Evolutionary conservation across 2,797 vertebrate species (phyloP), one percentile per base, ranked within the genome.

Genomic region (Decapterus maruadsi): DNA sequence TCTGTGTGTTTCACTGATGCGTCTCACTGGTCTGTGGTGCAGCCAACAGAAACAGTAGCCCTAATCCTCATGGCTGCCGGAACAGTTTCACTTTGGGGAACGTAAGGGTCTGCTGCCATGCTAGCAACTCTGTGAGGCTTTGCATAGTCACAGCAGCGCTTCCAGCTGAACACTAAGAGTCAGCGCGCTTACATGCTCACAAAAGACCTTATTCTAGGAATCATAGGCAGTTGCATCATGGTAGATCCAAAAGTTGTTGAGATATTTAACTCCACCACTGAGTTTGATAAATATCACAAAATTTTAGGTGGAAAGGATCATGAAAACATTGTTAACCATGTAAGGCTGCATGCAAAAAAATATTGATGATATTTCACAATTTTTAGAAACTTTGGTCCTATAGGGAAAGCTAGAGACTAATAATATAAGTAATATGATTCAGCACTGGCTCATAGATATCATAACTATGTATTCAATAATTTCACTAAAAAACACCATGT

Each of bases 1-100:
- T 77, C 66, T 70, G 68, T 61, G 80, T 85, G 78, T 81, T 85
- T 78, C 67, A 78, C 61, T 61, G 81, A 80, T 74, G 71, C 38
- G 6, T 87, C 69, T 82, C 78, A 68, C 69, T 83, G 77, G 55
- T 82, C 74, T 57, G 75, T 73, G n/a, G 77, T 56, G 59, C 64
- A 50, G 81, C 81, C 57, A 17, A 80, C 75, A 72, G 78, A 82
- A 82, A 77, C 63, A 29, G 67, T 71, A 48, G 16, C 17, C 17
- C 17, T 48, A 67, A 74, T 88, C 66, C 77, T 83, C 69, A 64
- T 34, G 57, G 66, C 34, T 70, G 68, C 76, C 13, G 36, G 40
- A 57, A 78, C 71, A 58, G 65, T 51, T 40, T 42, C 16, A 3
- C 68, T 73, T 72, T 38, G 36, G 43, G 76, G 76, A 62, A 62